phyloP scores from a whole-genome alignment of 2,888 invertebrate species.

The Norana najaformis region DNA sequence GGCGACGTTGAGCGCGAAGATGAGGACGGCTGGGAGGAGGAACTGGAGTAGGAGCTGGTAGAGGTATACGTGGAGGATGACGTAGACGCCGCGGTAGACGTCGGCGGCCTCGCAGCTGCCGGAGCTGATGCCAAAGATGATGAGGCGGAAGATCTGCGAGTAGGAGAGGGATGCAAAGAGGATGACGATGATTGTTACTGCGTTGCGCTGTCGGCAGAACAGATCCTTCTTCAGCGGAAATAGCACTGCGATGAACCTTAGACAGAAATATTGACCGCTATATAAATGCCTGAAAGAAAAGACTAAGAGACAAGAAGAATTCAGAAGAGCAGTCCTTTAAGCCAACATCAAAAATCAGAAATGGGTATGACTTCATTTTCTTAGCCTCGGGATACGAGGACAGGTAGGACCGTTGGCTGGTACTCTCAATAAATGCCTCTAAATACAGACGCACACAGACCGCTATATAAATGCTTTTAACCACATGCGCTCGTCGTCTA shows the following conservation, averaged over 20 bases:
- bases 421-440: no score
- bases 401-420: no score
- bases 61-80: conserved; percentile 52
- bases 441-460: no score
- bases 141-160: conserved; percentile 53
- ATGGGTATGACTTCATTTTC: no score
- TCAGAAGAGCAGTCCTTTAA: no score
- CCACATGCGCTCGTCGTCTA: no score
- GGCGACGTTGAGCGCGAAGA: conserved; percentile 52
- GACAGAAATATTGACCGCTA: background rate
- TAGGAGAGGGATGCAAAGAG: conserved; percentile 50
- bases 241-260: background rate
- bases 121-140: conserved; percentile 45
- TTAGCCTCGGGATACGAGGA: no score
- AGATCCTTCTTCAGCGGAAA: conserved; percentile 43
- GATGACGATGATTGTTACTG: conserved; percentile 47
- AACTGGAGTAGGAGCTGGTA: conserved; percentile 53
- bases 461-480: no score
- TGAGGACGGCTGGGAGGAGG: conserved; percentile 50
- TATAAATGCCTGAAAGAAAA: no score
- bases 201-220: conserved; percentile 43
- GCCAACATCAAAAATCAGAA: no score
- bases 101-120: conserved; percentile 36
- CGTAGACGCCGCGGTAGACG: conserved; percentile 46
- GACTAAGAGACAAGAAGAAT: no score